Evolutionary conservation across 2,888 invertebrate genomes (phyloP).

Genomic region (Augiades crinisus): DNA sequence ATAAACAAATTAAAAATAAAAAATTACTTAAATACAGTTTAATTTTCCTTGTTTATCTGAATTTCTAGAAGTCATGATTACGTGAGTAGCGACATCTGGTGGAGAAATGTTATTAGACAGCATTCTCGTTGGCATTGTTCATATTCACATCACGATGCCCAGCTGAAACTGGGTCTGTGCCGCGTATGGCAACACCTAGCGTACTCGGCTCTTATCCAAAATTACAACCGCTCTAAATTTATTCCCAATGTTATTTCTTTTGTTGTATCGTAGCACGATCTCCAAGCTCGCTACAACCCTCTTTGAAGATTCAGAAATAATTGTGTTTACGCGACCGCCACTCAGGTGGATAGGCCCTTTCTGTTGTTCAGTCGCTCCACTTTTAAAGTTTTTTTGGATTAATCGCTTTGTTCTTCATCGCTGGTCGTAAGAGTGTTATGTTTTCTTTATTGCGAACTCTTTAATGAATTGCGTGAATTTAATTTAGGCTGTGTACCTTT

Average conservation of each 20-base stretch:
- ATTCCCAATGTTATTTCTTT: conserved; percentile 63
- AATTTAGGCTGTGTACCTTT: neutral
- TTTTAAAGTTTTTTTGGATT: conserved; percentile 11
- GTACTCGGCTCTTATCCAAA: conserved; percentile 57
- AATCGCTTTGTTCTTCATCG: neutral
- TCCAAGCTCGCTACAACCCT: conserved; percentile 53
- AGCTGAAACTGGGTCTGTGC: conserved; percentile 23
- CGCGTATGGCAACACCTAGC: conserved; percentile 43
- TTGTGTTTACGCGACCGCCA: conserved; percentile 54
- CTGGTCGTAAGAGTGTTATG: neutral
- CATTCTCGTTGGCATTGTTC: neutral
- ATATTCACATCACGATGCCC: neutral
- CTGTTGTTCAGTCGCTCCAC: conserved; percentile 29
- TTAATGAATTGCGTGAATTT: neutral
- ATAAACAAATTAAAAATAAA: too few relatives aligned
- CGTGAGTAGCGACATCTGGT: neutral
- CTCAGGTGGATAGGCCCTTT: conserved; percentile 42
- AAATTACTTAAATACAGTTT: too few relatives aligned
- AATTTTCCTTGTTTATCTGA: too few relatives aligned
- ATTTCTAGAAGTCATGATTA: too few relatives aligned
- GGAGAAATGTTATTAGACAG: neutral
- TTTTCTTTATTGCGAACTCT: neutral
- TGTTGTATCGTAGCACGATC: conserved; percentile 52
- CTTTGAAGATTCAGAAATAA: conserved; percentile 70
- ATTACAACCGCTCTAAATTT: conserved; percentile 57